Percentiles rank a stretch among this genome's conserved stretches.
Conservation (phyloP, 2,113 vertebrate species). For the Naja naja region DNA sequence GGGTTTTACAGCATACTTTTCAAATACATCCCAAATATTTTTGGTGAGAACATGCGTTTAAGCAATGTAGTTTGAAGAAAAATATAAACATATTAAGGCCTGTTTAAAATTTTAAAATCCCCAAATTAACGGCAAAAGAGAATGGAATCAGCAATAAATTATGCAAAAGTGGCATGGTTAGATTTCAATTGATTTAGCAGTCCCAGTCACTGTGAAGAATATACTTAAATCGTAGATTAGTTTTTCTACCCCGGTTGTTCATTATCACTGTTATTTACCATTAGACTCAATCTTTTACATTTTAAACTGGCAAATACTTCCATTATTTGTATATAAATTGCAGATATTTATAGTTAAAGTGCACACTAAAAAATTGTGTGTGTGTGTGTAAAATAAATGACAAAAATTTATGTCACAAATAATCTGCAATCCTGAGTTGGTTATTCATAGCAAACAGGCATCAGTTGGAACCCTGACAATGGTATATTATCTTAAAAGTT, state of each 20-base stretch:
- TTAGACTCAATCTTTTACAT: background rate
- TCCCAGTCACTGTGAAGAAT: background rate
- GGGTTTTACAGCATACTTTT: background rate
- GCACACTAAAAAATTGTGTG: background rate
- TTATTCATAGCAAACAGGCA: background rate
- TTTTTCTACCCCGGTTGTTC: background rate
- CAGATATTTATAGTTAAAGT: background rate
- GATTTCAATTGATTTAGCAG: background rate
- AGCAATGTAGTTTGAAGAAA: background rate
- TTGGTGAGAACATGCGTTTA: background rate
- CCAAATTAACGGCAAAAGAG: background rate
- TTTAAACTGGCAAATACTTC: background rate
- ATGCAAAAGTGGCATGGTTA: background rate
- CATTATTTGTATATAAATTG: background rate
- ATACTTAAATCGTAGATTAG: background rate
- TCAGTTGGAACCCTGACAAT: background rate
- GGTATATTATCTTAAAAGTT: background rate
- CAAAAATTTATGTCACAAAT: background rate
- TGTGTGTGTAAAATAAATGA: background rate
- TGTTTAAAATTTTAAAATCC: background rate
- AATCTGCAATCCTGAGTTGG: background rate
- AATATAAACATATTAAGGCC: background rate
- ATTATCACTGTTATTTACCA: background rate
- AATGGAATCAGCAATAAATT: background rate
- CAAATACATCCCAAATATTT: background rate